Base-by-base conservation (phyloP, 2,113 vertebrate genomes). In the Clarias batrachus region DNA sequence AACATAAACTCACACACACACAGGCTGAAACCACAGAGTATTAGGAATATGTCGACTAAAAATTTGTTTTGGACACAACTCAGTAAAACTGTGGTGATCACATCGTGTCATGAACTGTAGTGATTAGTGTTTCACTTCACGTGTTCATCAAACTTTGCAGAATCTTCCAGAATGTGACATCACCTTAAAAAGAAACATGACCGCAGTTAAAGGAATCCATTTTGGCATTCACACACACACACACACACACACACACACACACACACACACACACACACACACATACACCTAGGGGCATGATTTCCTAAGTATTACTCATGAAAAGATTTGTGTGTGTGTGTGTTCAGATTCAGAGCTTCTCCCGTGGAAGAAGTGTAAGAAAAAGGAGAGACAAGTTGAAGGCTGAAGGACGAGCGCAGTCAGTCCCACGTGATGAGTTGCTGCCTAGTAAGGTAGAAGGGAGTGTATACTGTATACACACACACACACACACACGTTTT, bases 311-410 rank as follows among this genome's bases (percentile, higher is more conserved):
- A 10, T 78, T 27, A 57, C 52, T 27, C n/a, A 8, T 37, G 52
- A 62, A 21, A 27, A 41, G 16, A 3, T 66, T 0, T 66, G 73
- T 79, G 48, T 83, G 81, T 63, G 54, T 85, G 54, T 86, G 66
- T 81, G 21, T 76, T 81, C 78, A 97, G 96, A 94, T 98, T 70
- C 96, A 96, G 12, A 97, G 95, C 88, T 99, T 98, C 88, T 95
- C 95, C 88, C 97, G 97, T 63, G 97, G 98, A 86, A 95, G 97
- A 92, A 98, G 95, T 91, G 95, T 96, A 91, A 96, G 97, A 92
- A 98, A 97, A 93, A 97, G 95, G 91, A 96, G 97, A 85, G 98
- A 99, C 85, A 97, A 92, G 87, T 95, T 98, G 90, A 99, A 97
- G 92, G 96, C 97, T 54, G 97, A 99, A 87, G 95, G 97, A 81